Evolutionary conservation across 2,888 invertebrate genomes (phyloP).

Genomic region (Unio pictorum): DNA sequence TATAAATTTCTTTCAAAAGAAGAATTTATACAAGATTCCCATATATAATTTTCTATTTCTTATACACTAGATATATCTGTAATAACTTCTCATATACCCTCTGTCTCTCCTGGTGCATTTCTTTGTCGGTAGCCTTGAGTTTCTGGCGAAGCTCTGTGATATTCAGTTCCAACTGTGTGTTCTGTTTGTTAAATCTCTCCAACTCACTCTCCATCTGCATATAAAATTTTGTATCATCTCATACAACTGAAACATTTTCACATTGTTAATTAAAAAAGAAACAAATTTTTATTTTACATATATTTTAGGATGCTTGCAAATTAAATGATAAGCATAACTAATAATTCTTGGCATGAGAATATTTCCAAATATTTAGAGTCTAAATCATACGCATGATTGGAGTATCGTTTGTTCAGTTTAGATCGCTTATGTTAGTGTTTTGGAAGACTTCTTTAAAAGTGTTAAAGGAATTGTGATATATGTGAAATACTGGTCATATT

Average conservation of each 20-base stretch:
- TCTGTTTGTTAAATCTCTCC: slow-evolving; percentile 84
- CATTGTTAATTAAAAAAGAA: not conserved
- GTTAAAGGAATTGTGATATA: too few species aligned
- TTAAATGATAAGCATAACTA: not conserved
- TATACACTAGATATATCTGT: not conserved
- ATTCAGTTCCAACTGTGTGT: slow-evolving; percentile 81
- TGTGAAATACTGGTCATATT: too few species aligned
- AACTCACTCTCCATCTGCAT: slow-evolving; percentile 84
- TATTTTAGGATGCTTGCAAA: not conserved
- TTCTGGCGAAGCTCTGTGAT: slow-evolving; percentile 85
- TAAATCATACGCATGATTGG: too few species aligned
- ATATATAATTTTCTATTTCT: too few species aligned
- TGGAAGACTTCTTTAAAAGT: too few species aligned
- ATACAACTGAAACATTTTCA: not conserved
- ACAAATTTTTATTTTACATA: not conserved
- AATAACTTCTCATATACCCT: slow-evolving; percentile 46
- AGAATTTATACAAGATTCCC: too few species aligned
- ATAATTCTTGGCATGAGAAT: too few species aligned
- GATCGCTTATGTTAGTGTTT: too few species aligned
- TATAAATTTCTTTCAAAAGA: too few species aligned
- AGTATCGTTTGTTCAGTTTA: too few species aligned
- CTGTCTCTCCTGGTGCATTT: slow-evolving; percentile 78
- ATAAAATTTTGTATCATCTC: slow-evolving; percentile 4
- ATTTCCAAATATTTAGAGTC: too few species aligned
- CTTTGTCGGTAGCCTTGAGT: slow-evolving; percentile 80